Base-by-base conservation (phyloP, 2,797 vertebrate genomes). In the Fistularia tabacaria region DNA sequence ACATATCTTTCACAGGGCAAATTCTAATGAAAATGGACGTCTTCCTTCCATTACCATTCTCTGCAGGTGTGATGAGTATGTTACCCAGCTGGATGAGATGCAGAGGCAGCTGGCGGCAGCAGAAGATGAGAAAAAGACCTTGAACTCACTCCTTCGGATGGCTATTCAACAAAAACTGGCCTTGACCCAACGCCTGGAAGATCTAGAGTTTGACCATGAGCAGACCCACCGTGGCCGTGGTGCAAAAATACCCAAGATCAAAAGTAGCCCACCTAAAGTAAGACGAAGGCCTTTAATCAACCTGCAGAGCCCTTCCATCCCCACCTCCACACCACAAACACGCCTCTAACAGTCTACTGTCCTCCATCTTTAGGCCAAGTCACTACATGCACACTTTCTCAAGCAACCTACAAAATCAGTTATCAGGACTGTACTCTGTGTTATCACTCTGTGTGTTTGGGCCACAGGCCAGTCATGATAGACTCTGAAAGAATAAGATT, bases 131-230 rank as follows among this genome's bases (percentile, higher is more conserved):
- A 99, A 99, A 88, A 99, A 98, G 92, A 99, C 97, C 4, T 74
- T 99, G 59, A 98, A 99, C 89, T 98, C 95, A 59, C 92, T 99
- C 76, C 91, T 99, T 54, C 92, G 94, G 54, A 98, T 99, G 96
- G 97, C 97, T 43, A 99, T 99, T 82, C 97, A 99, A 87, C 97
- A 99, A 91, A 99, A 99, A 76, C 90, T 99, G 77, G 95, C 97
- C 41, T 86, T 99, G 62, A 99, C 97, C 7, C 97, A 99, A 71
- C 91, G 97, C 3, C 87, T 99, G 78, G 97, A 99, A 84, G 97
- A 99, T 79, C 93, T 99, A 89, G 97, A 99, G 89, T 98, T 98
- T 37, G 97, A 99, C 89, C 91, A 98, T 0, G 96, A 99, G 92
- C 95, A 97, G 91, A 93, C 91, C 41, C 78, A 93, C 73, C 92